These are phyloP conservation scores for Eristalinus sepulchralis DNA, from an alignment of 2,888 invertebrate genomes.

Conservation along the genomic window DNA sequence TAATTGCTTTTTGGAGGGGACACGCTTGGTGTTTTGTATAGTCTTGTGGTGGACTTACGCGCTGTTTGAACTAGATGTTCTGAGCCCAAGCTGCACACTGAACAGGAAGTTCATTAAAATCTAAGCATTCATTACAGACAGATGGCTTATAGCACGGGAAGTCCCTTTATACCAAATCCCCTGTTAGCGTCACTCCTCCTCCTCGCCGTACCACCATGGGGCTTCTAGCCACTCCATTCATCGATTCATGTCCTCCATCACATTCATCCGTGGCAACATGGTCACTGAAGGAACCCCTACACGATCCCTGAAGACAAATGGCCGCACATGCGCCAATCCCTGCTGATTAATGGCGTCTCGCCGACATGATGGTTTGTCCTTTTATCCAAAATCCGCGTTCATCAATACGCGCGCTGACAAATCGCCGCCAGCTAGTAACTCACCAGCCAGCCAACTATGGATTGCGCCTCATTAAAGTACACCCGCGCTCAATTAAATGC, in stretches of 20 bases:
- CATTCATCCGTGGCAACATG: neutral
- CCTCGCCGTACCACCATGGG: too few relatives aligned
- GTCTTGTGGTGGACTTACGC: too few relatives aligned
- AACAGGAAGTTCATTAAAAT: too few relatives aligned
- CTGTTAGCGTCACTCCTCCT: neutral
- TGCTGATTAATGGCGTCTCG: slow-evolving; percentile 15
- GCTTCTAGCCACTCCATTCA: neutral
- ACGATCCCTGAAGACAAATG: neutral
- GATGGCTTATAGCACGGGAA: too few relatives aligned
- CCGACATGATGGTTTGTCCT: neutral
- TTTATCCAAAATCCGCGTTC: neutral
- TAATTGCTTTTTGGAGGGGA: slow-evolving; percentile 36
- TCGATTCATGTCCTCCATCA: neutral
- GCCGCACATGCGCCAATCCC: neutral
- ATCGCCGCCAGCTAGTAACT: slow-evolving; percentile 3
- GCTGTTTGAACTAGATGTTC: too few relatives aligned
- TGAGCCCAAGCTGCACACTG: too few relatives aligned
- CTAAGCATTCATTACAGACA: too few relatives aligned
- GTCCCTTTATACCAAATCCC: too few relatives aligned
- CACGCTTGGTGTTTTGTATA: neutral
- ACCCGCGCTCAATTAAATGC: slow-evolving; percentile 66
- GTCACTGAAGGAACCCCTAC: neutral
- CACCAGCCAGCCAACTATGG: slow-evolving; percentile 5
- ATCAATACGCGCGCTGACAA: slow-evolving; percentile 27
- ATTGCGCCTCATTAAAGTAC: slow-evolving; percentile 58